Conservation (phyloP, 2,888 invertebrate genomes). For the Halictus quadricinctus region DNA sequence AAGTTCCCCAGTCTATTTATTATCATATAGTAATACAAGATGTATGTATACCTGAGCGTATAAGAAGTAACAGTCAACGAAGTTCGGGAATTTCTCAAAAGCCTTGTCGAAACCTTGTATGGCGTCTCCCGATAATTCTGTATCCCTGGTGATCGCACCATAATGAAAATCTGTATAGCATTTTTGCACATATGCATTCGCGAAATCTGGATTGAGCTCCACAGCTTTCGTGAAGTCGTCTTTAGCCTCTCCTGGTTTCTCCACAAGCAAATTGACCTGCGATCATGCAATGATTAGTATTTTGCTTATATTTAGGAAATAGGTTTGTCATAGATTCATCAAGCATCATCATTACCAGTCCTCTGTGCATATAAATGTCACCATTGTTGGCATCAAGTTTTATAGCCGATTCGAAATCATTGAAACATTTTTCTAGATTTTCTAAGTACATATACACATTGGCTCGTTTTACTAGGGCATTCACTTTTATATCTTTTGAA, state of each 20-base stretch:
- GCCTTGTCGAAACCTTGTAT: slow-evolving; percentile 90
- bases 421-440: slow-evolving; percentile 88
- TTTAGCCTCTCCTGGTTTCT: slow-evolving; percentile 91
- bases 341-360: slow-evolving; percentile 84
- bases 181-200: slow-evolving; percentile 94
- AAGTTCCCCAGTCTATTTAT: background rate
- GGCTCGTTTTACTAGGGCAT: slow-evolving; percentile 94
- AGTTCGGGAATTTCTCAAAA: slow-evolving; percentile 91
- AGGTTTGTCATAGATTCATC: background rate
- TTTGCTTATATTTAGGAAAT: background rate
- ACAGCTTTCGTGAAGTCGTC: slow-evolving; percentile 93
- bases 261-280: slow-evolving; percentile 91
- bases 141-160: slow-evolving; percentile 86
- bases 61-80: slow-evolving; percentile 93
- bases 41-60: slow-evolving; percentile 90
- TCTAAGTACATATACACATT: slow-evolving; percentile 92
- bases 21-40: background rate
- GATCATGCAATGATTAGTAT: slow-evolving; percentile 5
- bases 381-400: slow-evolving; percentile 90
- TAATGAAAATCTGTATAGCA: slow-evolving; percentile 94
- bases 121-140: slow-evolving; percentile 86
- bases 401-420: slow-evolving; percentile 91
- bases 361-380: slow-evolving; percentile 96
- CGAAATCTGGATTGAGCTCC: slow-evolving; percentile 91
- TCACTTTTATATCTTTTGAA: slow-evolving; percentile 87